Percentiles rank a stretch among this genome's conserved stretches.
Evolutionary conservation across 2,888 invertebrate species (phyloP).

Genomic region (Drosophila phalerata): DNA sequence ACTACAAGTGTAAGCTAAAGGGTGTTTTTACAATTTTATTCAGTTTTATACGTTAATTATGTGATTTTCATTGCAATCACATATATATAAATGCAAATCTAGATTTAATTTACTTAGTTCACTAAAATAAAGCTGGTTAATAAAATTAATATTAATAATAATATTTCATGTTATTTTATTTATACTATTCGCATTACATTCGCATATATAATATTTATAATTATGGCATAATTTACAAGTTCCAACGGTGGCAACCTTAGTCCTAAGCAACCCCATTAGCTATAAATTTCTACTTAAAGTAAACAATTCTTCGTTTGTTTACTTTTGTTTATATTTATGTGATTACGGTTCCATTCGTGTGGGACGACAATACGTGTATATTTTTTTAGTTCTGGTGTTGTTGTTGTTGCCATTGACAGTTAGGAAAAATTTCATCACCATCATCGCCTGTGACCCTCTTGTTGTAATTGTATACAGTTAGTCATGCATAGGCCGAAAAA

Average conservation of each 20-base stretch:
- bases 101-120: too few species aligned
- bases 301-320: constrained; percentile 31
- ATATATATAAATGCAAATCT: too few species aligned
- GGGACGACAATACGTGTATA: neutral
- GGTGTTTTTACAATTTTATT: too few species aligned
- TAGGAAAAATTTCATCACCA: constrained; percentile 21
- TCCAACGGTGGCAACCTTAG: neutral
- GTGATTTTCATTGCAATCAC: too few species aligned
- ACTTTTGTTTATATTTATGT: constrained; percentile 53
- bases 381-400: neutral
- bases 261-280: constrained; percentile 24
- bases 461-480: constrained; percentile 40
- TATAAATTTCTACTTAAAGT: constrained; percentile 4
- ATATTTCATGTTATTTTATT: too few species aligned
- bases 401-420: constrained; percentile 18
- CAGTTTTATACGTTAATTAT: too few species aligned
- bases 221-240: constrained; percentile 6
- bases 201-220: constrained; percentile 8
- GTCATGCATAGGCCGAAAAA: constrained; percentile 51
- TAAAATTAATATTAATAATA: too few species aligned
- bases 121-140: too few species aligned
- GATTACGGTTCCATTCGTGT: constrained; percentile 55
- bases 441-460: constrained; percentile 11
- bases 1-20: too few species aligned
- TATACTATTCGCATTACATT: too few species aligned